These are phyloP conservation scores for Pachymerium ferrugineum DNA, from an alignment of 2,888 invertebrate species.

Conservation along the genomic window DNA sequence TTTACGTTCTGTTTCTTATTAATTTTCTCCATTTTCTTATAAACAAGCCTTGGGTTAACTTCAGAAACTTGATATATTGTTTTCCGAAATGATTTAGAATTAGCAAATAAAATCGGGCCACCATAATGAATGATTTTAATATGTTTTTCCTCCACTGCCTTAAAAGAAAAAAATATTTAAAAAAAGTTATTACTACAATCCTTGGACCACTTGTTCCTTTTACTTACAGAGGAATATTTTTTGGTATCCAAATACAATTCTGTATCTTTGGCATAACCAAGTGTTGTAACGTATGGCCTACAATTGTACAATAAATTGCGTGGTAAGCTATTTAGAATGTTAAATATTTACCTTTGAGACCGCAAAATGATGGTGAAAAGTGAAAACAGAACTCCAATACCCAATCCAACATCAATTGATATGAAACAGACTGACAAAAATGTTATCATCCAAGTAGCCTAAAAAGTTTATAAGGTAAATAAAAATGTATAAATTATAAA, in stretches of 20 bases:
- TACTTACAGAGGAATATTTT: constrained; percentile 20
- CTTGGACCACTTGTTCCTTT: too few species aligned
- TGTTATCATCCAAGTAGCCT: constrained; percentile 69
- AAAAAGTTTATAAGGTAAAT: not conserved
- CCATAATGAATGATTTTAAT: constrained; percentile 35
- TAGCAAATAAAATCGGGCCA: constrained; percentile 35
- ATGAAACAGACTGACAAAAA: constrained; percentile 67
- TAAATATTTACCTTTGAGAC: constrained; percentile 31
- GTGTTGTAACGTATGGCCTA: constrained; percentile 33
- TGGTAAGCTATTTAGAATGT: not conserved
- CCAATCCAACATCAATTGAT: constrained; percentile 75
- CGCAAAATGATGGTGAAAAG: constrained; percentile 66
- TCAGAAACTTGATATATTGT: constrained; percentile 32
- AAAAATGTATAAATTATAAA: not conserved
- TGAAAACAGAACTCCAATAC: constrained; percentile 68
- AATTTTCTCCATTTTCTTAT: constrained; percentile 33
- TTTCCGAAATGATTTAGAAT: constrained; percentile 34
- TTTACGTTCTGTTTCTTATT: constrained; percentile 27
- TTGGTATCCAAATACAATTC: constrained; percentile 34
- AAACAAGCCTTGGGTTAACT: constrained; percentile 31
- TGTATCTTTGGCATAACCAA: constrained; percentile 34
- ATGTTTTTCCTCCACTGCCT: constrained; percentile 33
- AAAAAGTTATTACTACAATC: not conserved
- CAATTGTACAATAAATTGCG: too few species aligned
- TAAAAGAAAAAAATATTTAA: not conserved